phyloP scores from a whole-genome alignment of 2,888 invertebrate genomes.

The Melikaiella ostensackeni region DNA sequence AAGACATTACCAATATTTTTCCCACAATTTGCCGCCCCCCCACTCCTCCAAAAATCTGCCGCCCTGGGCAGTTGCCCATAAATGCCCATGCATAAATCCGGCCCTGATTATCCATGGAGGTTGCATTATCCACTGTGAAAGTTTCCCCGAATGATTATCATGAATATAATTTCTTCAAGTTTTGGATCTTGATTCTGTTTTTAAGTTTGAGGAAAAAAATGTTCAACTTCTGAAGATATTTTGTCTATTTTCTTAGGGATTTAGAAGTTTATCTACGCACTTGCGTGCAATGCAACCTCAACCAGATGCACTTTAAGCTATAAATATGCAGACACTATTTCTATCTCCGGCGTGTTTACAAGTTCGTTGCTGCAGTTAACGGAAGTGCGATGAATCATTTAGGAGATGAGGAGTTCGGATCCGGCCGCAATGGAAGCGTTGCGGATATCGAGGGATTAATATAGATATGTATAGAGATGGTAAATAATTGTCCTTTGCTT shows the following conservation, averaged over 20 bases:
- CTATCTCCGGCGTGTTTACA: constrained; percentile 65
- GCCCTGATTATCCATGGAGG: too few relatives aligned
- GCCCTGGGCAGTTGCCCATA: too few relatives aligned
- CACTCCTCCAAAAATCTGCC: too few relatives aligned
- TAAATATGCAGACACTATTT: constrained; percentile 68
- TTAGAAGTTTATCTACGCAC: neutral
- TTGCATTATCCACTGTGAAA: too few relatives aligned
- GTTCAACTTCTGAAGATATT: neutral
- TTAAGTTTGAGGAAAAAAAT: too few relatives aligned
- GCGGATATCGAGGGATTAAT: constrained; percentile 31
- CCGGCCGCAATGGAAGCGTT: constrained; percentile 15
- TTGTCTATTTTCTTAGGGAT: neutral
- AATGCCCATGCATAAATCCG: too few relatives aligned
- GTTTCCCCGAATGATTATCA: too few relatives aligned
- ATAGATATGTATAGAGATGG: constrained; percentile 14
- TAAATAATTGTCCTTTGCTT: constrained; percentile 18
- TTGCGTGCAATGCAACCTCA: neutral
- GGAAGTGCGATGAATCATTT: constrained; percentile 26
- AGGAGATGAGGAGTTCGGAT: constrained; percentile 13
- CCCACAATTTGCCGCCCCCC: too few relatives aligned
- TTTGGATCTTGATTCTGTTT: too few relatives aligned
- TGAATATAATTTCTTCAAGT: too few relatives aligned
- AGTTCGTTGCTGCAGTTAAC: constrained; percentile 52
- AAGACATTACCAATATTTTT: too few relatives aligned
- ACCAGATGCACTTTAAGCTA: constrained; percentile 53